A percentile compares a stretch with the other conserved stretches of the same genome.
These are phyloP conservation scores for Axis porcinus DNA, from an alignment of 2,113 vertebrate genomes.

Conservation along the genomic window DNA sequence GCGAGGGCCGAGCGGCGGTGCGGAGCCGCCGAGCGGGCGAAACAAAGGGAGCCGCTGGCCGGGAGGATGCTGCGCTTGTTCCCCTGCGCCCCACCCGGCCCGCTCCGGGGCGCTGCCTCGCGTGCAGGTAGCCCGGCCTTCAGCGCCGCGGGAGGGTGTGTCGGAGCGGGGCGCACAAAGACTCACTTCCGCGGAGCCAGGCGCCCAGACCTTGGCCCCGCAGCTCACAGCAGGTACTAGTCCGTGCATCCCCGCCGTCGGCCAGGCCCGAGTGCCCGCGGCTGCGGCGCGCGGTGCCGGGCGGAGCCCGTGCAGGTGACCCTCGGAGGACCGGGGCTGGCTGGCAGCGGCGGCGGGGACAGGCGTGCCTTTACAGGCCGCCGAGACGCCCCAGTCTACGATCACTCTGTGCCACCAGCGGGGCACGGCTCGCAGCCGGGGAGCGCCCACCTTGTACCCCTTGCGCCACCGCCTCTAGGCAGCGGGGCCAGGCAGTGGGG, in stretches of 20 bases:
- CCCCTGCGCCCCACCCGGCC: not conserved
- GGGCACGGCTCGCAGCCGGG: not conserved
- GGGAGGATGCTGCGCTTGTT: not conserved
- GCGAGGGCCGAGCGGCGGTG: not conserved
- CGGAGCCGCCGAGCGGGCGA: not conserved
- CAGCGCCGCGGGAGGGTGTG: not conserved
- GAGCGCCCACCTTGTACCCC: not conserved
- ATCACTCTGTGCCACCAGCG: not conserved
- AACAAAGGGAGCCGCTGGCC: constrained; percentile 44
- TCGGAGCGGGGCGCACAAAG: not conserved
- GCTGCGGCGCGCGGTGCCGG: not conserved
- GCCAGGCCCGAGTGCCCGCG: not conserved
- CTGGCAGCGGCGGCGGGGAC: not conserved
- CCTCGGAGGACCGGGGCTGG: not conserved
- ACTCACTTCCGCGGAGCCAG: not conserved
- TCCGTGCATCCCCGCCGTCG: not conserved
- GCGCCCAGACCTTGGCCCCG: not conserved
- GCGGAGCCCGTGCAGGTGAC: not conserved
- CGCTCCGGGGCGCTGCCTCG: not conserved
- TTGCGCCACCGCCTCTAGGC: not conserved
- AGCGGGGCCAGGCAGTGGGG: not conserved
- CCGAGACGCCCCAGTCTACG: not conserved
- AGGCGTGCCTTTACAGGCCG: constrained; percentile 5
- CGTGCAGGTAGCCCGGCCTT: not conserved
- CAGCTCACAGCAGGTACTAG: not conserved